Base-by-base conservation (phyloP, 1,140 invertebrate genomes). In the Bombus balteatus region DNA sequence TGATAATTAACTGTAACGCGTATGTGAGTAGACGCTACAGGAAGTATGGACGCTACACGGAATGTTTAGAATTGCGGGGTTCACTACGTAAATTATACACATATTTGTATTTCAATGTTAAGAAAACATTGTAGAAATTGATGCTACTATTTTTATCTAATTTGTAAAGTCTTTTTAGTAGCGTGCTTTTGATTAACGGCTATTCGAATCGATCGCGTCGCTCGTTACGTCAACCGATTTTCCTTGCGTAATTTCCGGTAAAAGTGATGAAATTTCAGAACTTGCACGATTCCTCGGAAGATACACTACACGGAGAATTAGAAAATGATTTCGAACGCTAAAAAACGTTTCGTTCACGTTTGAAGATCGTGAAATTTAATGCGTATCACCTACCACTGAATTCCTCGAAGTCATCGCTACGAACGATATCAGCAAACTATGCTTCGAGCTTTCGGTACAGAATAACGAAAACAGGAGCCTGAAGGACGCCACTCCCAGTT, bases 401-500 rank as follows among this genome's bases (percentile, higher is more conserved):
- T 83, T 78, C 28, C 59, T 76, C 53, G 88, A 85, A 34, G 72
- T 84, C 85, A 89, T 87, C 43, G n/a, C 78, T 77, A 59, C 62
- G 85, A 87, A 84, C 34, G 73, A 66, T 53, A 43, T 37, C 71
- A 39, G 71, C 32, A 28, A 37, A 87, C 86, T 91, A 41, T 66
- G 84, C 41, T 76, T 39, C 39, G 71, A 75, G 59, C 66, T 83
- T 82, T 80, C 78, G 66, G 43, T 79, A 87, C 74, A 72, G 57
- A 86, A 90, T 72, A 87, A 87, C 87, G 83, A 86, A 91, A 89
- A 91, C 90, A 91, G 88, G 83, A 74, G 75, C 76, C 28, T 81
- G 82, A 91, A 91, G 90, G 90, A 85, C 90, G 65, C 59, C 72
- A 78, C 82, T 80, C 80, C 88, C 71, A 81, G 70, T 53, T 83